phyloP scores from a whole-genome alignment of 2,113 vertebrate genomes.

The Jacana jacana region DNA sequence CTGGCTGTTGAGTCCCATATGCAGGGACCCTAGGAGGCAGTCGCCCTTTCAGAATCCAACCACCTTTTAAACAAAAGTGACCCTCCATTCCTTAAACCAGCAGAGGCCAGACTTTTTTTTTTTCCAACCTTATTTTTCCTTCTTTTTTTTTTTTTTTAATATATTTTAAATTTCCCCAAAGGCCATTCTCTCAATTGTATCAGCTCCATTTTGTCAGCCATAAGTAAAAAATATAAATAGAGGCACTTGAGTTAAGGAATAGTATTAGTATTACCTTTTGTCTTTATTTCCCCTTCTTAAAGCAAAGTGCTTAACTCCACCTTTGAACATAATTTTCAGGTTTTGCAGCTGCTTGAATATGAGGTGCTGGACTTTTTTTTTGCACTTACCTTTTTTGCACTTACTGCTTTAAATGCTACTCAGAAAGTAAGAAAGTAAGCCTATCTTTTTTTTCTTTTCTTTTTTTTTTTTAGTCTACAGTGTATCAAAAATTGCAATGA shows the following conservation, averaged over 20 bases:
- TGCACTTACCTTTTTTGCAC: slow-evolving; percentile 39
- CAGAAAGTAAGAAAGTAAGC: slow-evolving; percentile 54
- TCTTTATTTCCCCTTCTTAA: slow-evolving; percentile 46
- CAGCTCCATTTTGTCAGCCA: slow-evolving; percentile 66
- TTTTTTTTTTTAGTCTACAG: slow-evolving; percentile 4
- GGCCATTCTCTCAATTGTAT: slow-evolving; percentile 61
- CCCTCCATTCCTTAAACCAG: slow-evolving; percentile 64
- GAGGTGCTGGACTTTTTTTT: slow-evolving; percentile 24
- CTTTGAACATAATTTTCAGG: neutral
- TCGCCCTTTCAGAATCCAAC: neutral
- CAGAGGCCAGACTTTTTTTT: slow-evolving; percentile 49
- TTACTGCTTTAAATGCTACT: slow-evolving; percentile 61
- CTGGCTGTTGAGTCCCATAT: neutral
- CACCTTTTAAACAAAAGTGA: neutral
- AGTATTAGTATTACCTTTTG: slow-evolving; percentile 60
- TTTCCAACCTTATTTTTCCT: neutral
- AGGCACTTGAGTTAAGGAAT: slow-evolving; percentile 83
- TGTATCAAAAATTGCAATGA: slow-evolving; percentile 60
- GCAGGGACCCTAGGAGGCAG: neutral
- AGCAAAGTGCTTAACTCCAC: slow-evolving; percentile 57
- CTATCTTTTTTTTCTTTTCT: neutral
- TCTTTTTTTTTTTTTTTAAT: neutral
- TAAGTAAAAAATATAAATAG: slow-evolving; percentile 78
- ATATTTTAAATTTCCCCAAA: slow-evolving; percentile 16
- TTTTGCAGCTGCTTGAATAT: slow-evolving; percentile 29